phyloP scores from a whole-genome alignment of 2,113 vertebrate species.

The Lophura nycthemera region DNA sequence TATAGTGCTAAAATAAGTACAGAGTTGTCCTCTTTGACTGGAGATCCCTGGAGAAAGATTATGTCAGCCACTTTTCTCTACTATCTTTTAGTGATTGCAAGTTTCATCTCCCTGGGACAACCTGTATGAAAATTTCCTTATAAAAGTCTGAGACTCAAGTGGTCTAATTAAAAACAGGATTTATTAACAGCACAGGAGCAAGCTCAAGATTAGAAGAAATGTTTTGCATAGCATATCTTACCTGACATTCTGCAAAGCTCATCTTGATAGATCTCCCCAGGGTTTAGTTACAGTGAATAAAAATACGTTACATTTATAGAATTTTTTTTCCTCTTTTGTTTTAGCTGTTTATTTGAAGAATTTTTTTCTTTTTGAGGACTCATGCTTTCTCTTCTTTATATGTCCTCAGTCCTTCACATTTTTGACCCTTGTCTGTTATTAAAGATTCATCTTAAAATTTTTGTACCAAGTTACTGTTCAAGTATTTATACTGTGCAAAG shows the following conservation, averaged over 20 bases:
- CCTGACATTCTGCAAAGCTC: not conserved
- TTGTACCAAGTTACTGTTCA: not conserved
- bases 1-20: not conserved
- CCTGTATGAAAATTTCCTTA: not conserved
- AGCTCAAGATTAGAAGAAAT: constrained; percentile 22
- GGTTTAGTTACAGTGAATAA: constrained; percentile 42
- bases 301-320: not conserved
- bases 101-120: constrained; percentile 28
- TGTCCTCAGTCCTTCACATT: not conserved
- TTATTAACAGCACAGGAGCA: constrained; percentile 46
- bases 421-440: not conserved
- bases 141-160: constrained; percentile 34
- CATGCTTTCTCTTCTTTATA: not conserved
- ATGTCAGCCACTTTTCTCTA: not conserved
- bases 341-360: not conserved
- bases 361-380: not conserved
- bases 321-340: not conserved
- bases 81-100: not conserved
- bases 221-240: constrained; percentile 14
- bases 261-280: not conserved
- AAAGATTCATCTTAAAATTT: not conserved
- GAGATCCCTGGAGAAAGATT: not conserved
- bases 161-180: constrained; percentile 59
- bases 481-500: not conserved
- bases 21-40: constrained; percentile 3